Evolutionary conservation across 2,797 vertebrate genomes (phyloP).

Genomic region (Ctenopoma kingsleyae): DNA sequence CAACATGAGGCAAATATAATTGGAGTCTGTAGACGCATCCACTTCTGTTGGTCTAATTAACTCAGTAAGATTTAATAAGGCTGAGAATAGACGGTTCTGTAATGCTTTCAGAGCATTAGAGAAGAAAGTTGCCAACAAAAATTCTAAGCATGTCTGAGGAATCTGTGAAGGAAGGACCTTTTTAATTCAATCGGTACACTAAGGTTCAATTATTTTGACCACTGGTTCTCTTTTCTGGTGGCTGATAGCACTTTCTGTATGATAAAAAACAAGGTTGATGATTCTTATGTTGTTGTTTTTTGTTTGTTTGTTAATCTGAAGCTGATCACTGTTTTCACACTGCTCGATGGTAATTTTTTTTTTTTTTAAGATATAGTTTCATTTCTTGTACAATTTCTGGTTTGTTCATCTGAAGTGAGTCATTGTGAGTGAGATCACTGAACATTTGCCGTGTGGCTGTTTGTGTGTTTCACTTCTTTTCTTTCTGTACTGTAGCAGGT

Average conservation of each 20-base stretch:
- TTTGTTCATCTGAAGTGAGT: slow-evolving; percentile 56
- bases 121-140: background rate
- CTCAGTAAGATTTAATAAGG: background rate
- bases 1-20: background rate
- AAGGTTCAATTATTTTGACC: slow-evolving; percentile 52
- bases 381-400: slow-evolving; percentile 71
- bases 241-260: slow-evolving; percentile 74
- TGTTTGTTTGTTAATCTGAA: slow-evolving; percentile 41
- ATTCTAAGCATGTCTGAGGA: background rate
- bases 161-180: slow-evolving; percentile 32
- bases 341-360: slow-evolving; percentile 54
- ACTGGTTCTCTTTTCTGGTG: slow-evolving; percentile 70
- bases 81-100: slow-evolving; percentile 1
- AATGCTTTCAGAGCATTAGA: background rate
- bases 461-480: slow-evolving; percentile 35
- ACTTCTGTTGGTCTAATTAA: background rate
- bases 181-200: background rate
- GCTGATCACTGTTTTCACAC: slow-evolving; percentile 64
- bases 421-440: slow-evolving; percentile 46
- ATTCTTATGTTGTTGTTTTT: slow-evolving; percentile 30
- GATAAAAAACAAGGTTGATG: slow-evolving; percentile 36
- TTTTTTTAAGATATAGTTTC: slow-evolving; percentile 46
- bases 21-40: background rate
- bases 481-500: slow-evolving; percentile 44
- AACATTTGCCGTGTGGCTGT: slow-evolving; percentile 29